A percentile compares a stretch with the other conserved stretches of the same genome.
These are phyloP conservation scores for Psammodynastes pulverulentus DNA, from an alignment of 2,113 vertebrate genomes.

Conservation along the genomic window DNA sequence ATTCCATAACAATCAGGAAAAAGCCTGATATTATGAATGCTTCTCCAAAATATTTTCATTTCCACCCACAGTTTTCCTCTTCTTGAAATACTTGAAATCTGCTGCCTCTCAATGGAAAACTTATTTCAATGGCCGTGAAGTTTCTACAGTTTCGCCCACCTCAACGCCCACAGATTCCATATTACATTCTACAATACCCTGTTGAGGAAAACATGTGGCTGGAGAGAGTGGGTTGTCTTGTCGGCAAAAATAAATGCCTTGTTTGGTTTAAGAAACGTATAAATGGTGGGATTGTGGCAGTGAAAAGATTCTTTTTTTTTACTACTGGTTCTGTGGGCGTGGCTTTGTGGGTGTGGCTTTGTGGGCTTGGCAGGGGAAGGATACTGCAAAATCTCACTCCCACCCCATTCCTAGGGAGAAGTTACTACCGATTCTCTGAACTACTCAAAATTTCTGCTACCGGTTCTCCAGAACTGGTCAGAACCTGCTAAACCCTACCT, in stretches of 20 bases:
- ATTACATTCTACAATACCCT: not conserved
- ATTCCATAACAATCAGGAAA: not conserved
- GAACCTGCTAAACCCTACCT: too few relatives aligned
- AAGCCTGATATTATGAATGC: not conserved
- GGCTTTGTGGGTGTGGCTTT: too few relatives aligned
- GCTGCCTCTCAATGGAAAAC: not conserved
- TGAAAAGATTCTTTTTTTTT: too few relatives aligned
- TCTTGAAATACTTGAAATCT: not conserved
- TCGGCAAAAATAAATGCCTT: not conserved
- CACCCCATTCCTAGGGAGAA: too few relatives aligned
- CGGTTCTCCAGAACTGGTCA: too few relatives aligned
- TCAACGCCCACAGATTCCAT: not conserved
- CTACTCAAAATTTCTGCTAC: too few relatives aligned
- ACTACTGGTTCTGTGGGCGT: too few relatives aligned
- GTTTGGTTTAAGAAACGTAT: not conserved
- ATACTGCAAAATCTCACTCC: too few relatives aligned
- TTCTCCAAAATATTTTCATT: not conserved
- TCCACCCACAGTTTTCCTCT: not conserved
- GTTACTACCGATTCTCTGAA: too few relatives aligned
- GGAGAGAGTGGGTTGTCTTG: not conserved
- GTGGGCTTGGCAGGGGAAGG: too few relatives aligned
- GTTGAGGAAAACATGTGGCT: not conserved
- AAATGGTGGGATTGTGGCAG: not conserved
- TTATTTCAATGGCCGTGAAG: not conserved
- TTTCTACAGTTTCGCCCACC: not conserved